Conservation (phyloP, 2,888 invertebrate genomes). For the Pyralis farinalis region DNA sequence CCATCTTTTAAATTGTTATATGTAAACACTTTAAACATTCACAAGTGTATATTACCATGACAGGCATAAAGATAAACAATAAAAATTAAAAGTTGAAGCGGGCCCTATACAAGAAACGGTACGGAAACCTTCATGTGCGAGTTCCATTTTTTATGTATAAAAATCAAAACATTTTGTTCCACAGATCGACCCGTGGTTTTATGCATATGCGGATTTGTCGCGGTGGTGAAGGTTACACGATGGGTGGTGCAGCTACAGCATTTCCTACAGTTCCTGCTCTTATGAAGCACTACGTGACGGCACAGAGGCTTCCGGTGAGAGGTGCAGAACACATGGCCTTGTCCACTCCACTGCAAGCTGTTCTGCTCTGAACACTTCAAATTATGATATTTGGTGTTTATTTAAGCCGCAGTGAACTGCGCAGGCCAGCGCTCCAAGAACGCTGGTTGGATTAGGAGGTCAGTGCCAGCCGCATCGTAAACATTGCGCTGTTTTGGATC, state of each 20-base stretch:
- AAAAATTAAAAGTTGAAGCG: too few species aligned
- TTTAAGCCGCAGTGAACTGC: slow-evolving; percentile 14
- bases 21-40: too few species aligned
- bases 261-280: slow-evolving; percentile 96
- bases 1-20: too few species aligned
- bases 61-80: too few species aligned
- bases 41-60: too few species aligned
- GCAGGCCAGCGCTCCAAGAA: slow-evolving; percentile 10
- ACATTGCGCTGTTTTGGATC: slow-evolving; percentile 33
- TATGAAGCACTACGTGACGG: slow-evolving; percentile 93
- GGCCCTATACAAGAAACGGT: too few species aligned
- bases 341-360: slow-evolving; percentile 93
- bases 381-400: slow-evolving; percentile 18
- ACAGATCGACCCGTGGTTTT: slow-evolving; percentile 95
- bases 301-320: slow-evolving; percentile 95
- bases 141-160: too few species aligned
- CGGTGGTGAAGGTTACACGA: slow-evolving; percentile 89
- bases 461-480: slow-evolving; percentile 17
- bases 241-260: slow-evolving; percentile 96
- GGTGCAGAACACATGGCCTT: slow-evolving; percentile 98
- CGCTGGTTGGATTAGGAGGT: slow-evolving; percentile 8
- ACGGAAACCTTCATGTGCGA: too few species aligned
- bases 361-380: slow-evolving; percentile 81
- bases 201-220: slow-evolving; percentile 98
- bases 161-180: slow-evolving; percentile 30